These are phyloP conservation scores for Nephrotoma appendiculata DNA, from an alignment of 2,888 invertebrate species.

Conservation along the genomic window DNA sequence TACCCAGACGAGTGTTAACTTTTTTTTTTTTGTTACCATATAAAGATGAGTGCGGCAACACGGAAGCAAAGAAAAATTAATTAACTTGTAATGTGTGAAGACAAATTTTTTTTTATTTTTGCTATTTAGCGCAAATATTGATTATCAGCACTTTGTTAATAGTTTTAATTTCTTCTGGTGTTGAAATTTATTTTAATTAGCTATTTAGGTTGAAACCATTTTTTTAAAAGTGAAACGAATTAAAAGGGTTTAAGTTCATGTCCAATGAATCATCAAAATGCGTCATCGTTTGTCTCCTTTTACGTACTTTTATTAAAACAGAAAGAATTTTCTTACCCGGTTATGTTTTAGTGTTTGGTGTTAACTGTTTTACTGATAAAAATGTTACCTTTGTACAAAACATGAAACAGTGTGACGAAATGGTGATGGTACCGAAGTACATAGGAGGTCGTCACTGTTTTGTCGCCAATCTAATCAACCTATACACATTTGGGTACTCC, in stretches of 20 bases:
- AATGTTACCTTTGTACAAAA: not conserved
- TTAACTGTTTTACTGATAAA: not conserved
- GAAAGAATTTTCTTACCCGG: not conserved
- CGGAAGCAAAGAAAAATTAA: not conserved
- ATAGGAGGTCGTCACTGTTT: not conserved
- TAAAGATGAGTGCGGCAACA: not conserved
- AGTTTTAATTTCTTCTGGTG: not conserved
- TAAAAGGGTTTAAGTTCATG: not conserved
- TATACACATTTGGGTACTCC: not conserved
- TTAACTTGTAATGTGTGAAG: not conserved
- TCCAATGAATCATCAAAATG: not conserved
- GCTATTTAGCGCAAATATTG: not conserved
- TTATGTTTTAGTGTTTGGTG: not conserved
- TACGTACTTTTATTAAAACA: not conserved
- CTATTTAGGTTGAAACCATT: not conserved
- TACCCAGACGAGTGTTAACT: not conserved
- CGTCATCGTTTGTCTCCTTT: not conserved
- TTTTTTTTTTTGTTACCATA: not conserved
- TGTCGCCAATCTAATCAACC: not conserved
- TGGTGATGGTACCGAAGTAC: not conserved
- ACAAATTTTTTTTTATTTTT: not conserved
- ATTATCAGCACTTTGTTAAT: not conserved
- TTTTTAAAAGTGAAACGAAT: not conserved
- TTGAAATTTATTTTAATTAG: not conserved
- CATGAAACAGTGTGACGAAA: not conserved